Conservation (phyloP, 2,797 vertebrate genomes). For the Euthynnus affinis region DNA sequence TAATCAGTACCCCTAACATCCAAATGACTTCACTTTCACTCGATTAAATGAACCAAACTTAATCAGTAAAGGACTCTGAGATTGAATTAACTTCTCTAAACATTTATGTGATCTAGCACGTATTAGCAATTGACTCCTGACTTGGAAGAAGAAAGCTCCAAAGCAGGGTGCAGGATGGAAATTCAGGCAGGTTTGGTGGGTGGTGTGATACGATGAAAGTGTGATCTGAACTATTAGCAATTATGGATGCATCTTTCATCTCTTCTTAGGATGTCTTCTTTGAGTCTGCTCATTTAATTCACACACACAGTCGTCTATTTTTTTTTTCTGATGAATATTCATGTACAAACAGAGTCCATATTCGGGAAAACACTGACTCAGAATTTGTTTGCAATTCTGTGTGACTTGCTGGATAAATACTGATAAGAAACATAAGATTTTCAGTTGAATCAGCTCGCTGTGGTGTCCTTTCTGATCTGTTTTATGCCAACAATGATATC, state of each 20-base stretch:
- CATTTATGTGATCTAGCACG: neutral
- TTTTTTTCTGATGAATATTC: constrained; percentile 23
- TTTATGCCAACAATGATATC: neutral
- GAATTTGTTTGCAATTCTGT: constrained; percentile 10
- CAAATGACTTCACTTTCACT: constrained; percentile 15
- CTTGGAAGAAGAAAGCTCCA: neutral
- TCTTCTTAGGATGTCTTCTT: neutral
- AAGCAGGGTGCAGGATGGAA: neutral
- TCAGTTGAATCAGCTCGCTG: neutral
- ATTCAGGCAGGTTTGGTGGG: neutral
- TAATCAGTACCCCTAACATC: constrained; percentile 31
- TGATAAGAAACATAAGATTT: constrained; percentile 15
- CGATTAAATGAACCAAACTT: constrained; percentile 22
- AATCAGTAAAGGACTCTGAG: constrained; percentile 19
- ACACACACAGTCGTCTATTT: too few relatives aligned
- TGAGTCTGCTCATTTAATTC: neutral
- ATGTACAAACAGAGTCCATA: constrained; percentile 8
- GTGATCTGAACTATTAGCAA: constrained; percentile 5
- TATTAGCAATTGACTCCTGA: constrained; percentile 12
- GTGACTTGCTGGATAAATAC: constrained; percentile 18
- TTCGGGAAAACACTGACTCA: constrained; percentile 13
- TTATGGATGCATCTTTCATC: constrained; percentile 28
- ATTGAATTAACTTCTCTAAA: neutral
- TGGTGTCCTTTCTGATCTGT: neutral
- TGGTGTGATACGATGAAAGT: neutral